Base-by-base conservation (phyloP, 2,888 invertebrate species). In the Pinctada fucata region DNA sequence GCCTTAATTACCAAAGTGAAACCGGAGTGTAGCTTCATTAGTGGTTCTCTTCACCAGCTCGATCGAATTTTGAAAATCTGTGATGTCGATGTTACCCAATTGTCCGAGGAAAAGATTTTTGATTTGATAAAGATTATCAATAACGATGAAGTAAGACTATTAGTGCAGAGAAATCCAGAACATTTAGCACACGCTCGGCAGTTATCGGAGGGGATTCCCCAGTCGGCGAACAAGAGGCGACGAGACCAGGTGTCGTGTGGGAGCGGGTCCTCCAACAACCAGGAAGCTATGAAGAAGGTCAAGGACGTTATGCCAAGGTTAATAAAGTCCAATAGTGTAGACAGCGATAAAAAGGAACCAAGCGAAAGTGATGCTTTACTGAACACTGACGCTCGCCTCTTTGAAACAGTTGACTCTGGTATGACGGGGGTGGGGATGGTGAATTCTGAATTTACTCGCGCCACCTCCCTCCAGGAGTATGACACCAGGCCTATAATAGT, bases 31-130 rank as follows among this genome's bases (percentile, higher is more conserved):
- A 50, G 50, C 8, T 52, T 80, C 2, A 2, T 74, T 8, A 49
- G 58, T 3, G 72, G 66, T n/a, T 71, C 72, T 48, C 75, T 82
- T 31, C 47, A 63, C 3, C 58, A 58, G 6, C 75, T 69, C 31
- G 82, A 82, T 49, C 72, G 80, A 63, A 72, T 82, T n/a, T n/a
- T 79, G 16, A 65, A 65, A 8, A 79, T 82, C 6, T 80, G 80
- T 48, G 66, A 71, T 8, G 66, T 48, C 13, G 65, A 75, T 58
- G 66, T 82, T n/a, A 65, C n/a, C 1, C 50, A 66, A 45, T 63
- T 69, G 8, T 52, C 10, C 8, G 71, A 78, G 58, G 70, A 70
- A 52, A 63, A 70, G 13, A 52, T 81, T 31, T 69, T 72, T 16
- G 16, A 45, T n/a, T 13, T 81, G 13, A 72, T 81, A n/a, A 65